A percentile compares a stretch with the other conserved stretches of the same genome.
Evolutionary conservation across 2,888 invertebrate genomes (phyloP).

Genomic region (Meiosimyza decipiens): DNA sequence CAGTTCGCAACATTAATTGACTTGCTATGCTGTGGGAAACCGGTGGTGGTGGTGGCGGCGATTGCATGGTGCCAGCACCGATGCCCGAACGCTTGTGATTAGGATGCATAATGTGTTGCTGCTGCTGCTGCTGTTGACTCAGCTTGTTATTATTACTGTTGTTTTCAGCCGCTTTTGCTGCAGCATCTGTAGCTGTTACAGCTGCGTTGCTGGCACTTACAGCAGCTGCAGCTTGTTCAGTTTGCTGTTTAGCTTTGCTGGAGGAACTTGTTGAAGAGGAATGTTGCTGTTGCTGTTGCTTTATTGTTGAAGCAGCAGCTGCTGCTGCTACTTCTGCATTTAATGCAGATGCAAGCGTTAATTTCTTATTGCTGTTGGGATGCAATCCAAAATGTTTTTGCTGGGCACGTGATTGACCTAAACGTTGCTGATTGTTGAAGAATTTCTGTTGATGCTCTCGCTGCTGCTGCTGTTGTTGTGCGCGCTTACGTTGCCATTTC

Average conservation of each 20-base stretch:
- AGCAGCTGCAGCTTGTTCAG: slow-evolving; percentile 15
- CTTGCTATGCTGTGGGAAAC: slow-evolving; percentile 74
- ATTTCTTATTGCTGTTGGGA: slow-evolving; percentile 7
- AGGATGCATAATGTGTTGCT: slow-evolving; percentile 53
- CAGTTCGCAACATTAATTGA: slow-evolving; percentile 82
- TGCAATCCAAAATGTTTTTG: slow-evolving; percentile 21
- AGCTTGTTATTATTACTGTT: slow-evolving; percentile 40
- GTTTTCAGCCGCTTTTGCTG: slow-evolving; percentile 34
- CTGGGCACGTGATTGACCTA: slow-evolving; percentile 8
- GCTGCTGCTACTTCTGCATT: slow-evolving; percentile 39
- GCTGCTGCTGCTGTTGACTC: slow-evolving; percentile 41
- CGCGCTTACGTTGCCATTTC: slow-evolving; percentile 61
- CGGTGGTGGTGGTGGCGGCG: slow-evolving; percentile 51
- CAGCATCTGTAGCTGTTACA: slow-evolving; percentile 16
- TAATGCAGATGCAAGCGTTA: slow-evolving; percentile 8
- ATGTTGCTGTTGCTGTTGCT: slow-evolving; percentile 39
- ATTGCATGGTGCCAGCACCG: slow-evolving; percentile 44
- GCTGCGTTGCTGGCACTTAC: slow-evolving; percentile 33
- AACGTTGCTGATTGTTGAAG: slow-evolving; percentile 42
- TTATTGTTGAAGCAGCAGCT: slow-evolving; percentile 45
- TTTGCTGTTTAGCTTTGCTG: slow-evolving; percentile 11
- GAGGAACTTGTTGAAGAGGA: slow-evolving; percentile 34
- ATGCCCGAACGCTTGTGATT: slow-evolving; percentile 62
- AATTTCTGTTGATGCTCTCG: slow-evolving; percentile 51
- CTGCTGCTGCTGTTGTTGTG: slow-evolving; percentile 50